These are phyloP conservation scores for Leuciscus waleckii DNA, from an alignment of 2,797 vertebrate species.

Conservation along the genomic window DNA sequence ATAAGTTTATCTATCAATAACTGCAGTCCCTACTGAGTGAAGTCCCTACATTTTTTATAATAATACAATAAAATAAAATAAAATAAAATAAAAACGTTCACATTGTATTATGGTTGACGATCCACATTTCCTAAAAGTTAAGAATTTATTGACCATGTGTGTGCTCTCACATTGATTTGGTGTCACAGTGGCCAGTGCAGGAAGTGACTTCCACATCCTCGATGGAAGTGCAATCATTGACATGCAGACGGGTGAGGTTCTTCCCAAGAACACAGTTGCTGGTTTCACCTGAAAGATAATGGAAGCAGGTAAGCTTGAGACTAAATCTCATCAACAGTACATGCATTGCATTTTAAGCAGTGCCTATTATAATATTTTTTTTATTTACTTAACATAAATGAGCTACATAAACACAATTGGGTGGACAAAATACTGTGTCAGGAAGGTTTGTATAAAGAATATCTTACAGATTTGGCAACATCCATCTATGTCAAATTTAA, in stretches of 20 bases:
- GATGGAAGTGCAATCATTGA: slow-evolving; percentile 73
- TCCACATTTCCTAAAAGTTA: no score
- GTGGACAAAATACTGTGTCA: neutral
- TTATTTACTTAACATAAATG: neutral
- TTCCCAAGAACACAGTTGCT: slow-evolving; percentile 71
- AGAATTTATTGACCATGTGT: neutral
- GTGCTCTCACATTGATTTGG: slow-evolving; percentile 82
- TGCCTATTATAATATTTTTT: neutral
- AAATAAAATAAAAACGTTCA: neutral
- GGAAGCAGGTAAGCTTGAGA: slow-evolving; percentile 2
- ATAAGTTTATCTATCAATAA: no score
- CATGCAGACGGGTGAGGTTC: slow-evolving; percentile 70
- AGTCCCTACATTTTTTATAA: no score
- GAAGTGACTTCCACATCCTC: slow-evolving; percentile 74
- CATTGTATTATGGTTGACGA: no score
- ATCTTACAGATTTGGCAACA: slow-evolving; percentile 87
- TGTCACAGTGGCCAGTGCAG: slow-evolving; percentile 84
- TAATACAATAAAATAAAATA: no score
- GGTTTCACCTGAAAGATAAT: slow-evolving; percentile 62
- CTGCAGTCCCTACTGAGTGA: no score
- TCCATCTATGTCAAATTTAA: slow-evolving; percentile 72
- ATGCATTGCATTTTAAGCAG: neutral
- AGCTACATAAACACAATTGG: neutral
- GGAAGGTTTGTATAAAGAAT: neutral
- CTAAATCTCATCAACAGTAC: neutral